Percentiles rank a stretch among this genome's conserved stretches.
Evolutionary conservation across 2,888 invertebrate species (phyloP).

Genomic region (Philaethria dido): DNA sequence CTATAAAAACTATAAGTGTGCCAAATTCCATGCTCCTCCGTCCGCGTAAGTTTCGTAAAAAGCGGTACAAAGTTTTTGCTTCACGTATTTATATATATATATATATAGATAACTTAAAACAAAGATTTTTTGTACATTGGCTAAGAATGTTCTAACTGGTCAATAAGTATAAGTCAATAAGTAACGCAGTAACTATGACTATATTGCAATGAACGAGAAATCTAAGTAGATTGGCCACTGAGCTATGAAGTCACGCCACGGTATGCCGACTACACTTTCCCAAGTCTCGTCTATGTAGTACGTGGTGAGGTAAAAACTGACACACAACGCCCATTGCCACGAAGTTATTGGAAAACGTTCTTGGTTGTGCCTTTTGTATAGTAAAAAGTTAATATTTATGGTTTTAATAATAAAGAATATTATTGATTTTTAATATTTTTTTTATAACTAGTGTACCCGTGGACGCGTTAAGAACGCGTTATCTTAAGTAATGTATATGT

Average conservation of each 20-base stretch:
- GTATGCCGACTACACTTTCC: conserved; percentile 77
- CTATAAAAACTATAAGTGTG: too few relatives aligned
- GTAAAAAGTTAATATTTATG: background rate
- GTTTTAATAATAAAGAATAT: too few relatives aligned
- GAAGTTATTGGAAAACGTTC: conserved; percentile 34
- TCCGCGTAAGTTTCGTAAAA: too few relatives aligned
- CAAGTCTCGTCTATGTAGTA: conserved; percentile 51
- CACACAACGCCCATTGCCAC: conserved; percentile 27
- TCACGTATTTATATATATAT: too few relatives aligned
- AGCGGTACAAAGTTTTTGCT: too few relatives aligned
- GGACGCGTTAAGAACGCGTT: too few relatives aligned
- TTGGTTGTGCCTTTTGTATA: background rate
- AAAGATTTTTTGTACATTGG: too few relatives aligned
- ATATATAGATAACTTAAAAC: too few relatives aligned
- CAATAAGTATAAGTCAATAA: conserved; percentile 16
- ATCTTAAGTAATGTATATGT: too few relatives aligned
- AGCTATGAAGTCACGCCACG: conserved; percentile 78
- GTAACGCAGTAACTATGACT: conserved; percentile 14
- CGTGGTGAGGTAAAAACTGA: conserved; percentile 30
- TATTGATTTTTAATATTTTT: too few relatives aligned
- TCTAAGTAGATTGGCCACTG: conserved; percentile 69
- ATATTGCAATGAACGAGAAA: conserved; percentile 59
- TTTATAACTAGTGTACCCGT: too few relatives aligned
- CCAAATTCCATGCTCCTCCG: too few relatives aligned
- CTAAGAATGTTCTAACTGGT: background rate